phyloP scores from a whole-genome alignment of 2,888 invertebrate genomes.

The Nephrotoma appendiculata region DNA sequence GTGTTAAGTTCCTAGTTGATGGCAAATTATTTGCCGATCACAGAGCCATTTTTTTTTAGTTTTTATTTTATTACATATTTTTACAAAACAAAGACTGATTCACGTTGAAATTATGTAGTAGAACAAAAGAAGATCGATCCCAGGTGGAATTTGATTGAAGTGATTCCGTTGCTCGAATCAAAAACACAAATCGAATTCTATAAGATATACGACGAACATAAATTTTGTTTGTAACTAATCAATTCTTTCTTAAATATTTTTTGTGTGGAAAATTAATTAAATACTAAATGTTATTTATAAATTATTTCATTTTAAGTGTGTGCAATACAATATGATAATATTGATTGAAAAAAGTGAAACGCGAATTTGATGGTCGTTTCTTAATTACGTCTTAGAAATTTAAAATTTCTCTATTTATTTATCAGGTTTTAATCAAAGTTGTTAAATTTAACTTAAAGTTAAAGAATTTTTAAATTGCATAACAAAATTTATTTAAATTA shows the following conservation, averaged over 20 bases:
- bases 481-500: background rate
- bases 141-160: background rate
- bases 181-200: background rate
- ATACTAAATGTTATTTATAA: background rate
- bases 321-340: background rate
- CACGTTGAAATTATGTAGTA: background rate
- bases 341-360: background rate
- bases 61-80: background rate
- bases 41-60: background rate
- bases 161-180: background rate
- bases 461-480: background rate
- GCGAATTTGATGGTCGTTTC: background rate
- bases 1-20: background rate
- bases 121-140: background rate
- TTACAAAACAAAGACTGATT: background rate
- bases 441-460: background rate
- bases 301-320: background rate
- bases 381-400: background rate
- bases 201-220: background rate
- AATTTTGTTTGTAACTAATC: background rate
- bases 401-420: background rate
- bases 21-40: background rate
- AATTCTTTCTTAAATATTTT: background rate
- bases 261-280: background rate
- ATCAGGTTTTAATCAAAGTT: background rate